phyloP scores from a whole-genome alignment of 2,888 invertebrate species.

The Scaptodrosophila latifasciaeformis region DNA sequence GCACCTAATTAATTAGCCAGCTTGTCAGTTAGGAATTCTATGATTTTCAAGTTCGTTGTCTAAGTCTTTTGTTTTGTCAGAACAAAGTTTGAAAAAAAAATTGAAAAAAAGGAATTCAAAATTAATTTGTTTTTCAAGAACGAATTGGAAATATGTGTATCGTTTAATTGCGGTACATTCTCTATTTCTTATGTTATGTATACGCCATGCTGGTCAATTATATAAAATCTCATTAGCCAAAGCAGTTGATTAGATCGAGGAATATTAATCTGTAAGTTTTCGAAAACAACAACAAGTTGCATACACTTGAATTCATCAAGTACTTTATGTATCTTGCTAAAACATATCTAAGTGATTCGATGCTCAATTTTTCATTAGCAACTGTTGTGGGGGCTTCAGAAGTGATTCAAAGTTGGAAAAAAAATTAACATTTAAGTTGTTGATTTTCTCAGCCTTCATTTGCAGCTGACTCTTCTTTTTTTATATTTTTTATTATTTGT shows the following conservation, averaged over 20 bases:
- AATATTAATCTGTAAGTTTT: slow-evolving; percentile 11
- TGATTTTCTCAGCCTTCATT: slow-evolving; percentile 72
- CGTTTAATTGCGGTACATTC: too few species aligned
- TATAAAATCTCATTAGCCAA: slow-evolving; percentile 11
- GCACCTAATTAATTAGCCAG: too few species aligned
- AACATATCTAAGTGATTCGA: background rate
- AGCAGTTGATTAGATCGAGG: slow-evolving; percentile 5
- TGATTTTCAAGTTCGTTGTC: slow-evolving; percentile 9
- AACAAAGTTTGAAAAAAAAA: too few species aligned
- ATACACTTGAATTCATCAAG: slow-evolving; percentile 35
- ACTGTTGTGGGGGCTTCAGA: background rate
- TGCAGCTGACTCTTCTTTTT: slow-evolving; percentile 32
- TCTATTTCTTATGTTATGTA: slow-evolving; percentile 22
- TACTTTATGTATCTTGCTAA: too few species aligned
- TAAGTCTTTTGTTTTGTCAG: slow-evolving; percentile 17
- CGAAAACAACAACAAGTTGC: slow-evolving; percentile 8
- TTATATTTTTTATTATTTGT: slow-evolving; percentile 16
- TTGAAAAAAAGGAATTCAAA: too few species aligned
- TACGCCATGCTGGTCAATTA: slow-evolving; percentile 22
- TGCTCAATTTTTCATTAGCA: background rate
- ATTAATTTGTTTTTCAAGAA: too few species aligned
- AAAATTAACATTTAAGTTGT: slow-evolving; percentile 65
- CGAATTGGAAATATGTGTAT: too few species aligned
- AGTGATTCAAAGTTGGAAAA: too few species aligned
- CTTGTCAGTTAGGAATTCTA: background rate